phyloP scores from a whole-genome alignment of 2,113 vertebrate species.

The Microtus ochrogaster region DNA sequence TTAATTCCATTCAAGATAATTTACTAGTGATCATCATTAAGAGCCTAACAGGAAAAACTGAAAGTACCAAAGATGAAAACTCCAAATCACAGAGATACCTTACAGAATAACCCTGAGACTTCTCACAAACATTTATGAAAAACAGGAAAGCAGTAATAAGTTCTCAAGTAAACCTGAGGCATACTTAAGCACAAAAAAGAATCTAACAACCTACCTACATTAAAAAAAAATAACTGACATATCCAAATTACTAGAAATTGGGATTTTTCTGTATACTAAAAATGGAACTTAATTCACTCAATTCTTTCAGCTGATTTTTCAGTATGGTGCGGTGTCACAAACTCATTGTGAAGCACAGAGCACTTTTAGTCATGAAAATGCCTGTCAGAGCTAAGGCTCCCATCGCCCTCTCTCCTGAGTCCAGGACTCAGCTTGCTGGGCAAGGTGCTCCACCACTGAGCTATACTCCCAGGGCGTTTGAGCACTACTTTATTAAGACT shows the following conservation, averaged over 20 bases:
- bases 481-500: background rate
- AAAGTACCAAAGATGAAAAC: constrained; percentile 64
- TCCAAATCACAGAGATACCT: constrained; percentile 41
- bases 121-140: constrained; percentile 45
- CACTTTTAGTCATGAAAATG: background rate
- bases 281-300: background rate
- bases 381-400: background rate
- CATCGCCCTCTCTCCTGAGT: background rate
- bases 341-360: background rate
- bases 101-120: constrained; percentile 36
- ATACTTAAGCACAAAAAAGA: constrained; percentile 18
- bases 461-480: background rate
- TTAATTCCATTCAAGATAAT: constrained; percentile 52
- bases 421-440: too few species aligned
- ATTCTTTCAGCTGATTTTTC: background rate
- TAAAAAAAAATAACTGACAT: constrained; percentile 19
- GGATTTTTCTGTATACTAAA: background rate
- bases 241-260: background rate
- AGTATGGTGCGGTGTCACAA: background rate
- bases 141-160: background rate
- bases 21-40: constrained; percentile 39
- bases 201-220: background rate
- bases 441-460: background rate
- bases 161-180: background rate
- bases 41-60: constrained; percentile 40